Conservation (phyloP, 2,113 vertebrate species). For the Hoplias malabaricus region DNA sequence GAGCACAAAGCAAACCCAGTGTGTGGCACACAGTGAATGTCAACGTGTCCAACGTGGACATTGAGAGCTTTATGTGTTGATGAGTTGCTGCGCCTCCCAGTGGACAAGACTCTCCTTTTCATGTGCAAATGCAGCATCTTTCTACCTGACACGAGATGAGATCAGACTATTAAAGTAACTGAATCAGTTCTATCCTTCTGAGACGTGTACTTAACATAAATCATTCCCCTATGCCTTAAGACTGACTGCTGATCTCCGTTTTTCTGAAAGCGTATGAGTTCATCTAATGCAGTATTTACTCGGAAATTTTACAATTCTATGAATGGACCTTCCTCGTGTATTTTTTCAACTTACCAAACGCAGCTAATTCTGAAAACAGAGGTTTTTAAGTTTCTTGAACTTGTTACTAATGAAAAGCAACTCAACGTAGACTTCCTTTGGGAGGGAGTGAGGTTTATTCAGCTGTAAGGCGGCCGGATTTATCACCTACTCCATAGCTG, state of each 20-base stretch:
- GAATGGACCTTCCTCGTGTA: slow-evolving; percentile 23
- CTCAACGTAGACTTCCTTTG: neutral
- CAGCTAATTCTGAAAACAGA: neutral
- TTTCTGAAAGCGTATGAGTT: no score
- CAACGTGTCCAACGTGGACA: slow-evolving; percentile 17
- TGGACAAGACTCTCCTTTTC: slow-evolving; percentile 2
- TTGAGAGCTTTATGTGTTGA: neutral
- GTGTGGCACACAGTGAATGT: neutral
- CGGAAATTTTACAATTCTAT: slow-evolving; percentile 16
- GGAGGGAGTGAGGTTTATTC: neutral
- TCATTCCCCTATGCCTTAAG: no score
- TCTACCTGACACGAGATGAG: slow-evolving; percentile 12
- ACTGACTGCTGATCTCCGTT: no score
- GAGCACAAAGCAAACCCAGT: neutral
- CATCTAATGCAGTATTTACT: neutral
- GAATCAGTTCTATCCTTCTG: neutral
- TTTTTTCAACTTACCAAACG: neutral
- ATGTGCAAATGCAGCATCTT: slow-evolving; percentile 14
- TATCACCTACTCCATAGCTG: slow-evolving; percentile 6
- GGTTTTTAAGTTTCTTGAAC: no score
- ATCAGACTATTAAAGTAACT: slow-evolving; percentile 22
- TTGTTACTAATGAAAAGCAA: neutral
- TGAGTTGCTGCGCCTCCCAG: slow-evolving; percentile 18
- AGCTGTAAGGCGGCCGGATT: neutral
- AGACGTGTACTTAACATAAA: no score